phyloP scores from a whole-genome alignment of 2,888 invertebrate genomes.

The Ethmia dodecea region DNA sequence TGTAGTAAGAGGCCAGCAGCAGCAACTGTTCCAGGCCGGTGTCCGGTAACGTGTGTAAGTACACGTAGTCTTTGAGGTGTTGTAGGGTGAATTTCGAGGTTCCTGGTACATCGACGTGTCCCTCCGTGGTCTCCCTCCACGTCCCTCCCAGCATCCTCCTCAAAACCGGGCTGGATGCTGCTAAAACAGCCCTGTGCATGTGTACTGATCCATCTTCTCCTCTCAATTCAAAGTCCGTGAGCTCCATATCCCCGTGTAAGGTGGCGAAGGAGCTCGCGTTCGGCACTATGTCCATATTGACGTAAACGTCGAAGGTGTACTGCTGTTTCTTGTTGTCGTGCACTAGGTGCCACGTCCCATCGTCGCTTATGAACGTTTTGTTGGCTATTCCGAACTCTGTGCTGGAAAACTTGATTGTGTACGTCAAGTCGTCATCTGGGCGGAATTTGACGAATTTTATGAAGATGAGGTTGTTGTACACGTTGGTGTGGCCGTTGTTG shows the following conservation, averaged over 20 bases:
- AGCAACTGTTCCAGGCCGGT: conserved; percentile 35
- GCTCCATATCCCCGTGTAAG: conserved; percentile 36
- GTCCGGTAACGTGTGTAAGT: conserved; percentile 34
- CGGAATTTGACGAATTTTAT: conserved; percentile 30
- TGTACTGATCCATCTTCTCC: conserved; percentile 41
- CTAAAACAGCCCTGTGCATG: conserved; percentile 38
- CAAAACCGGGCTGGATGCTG: conserved; percentile 41
- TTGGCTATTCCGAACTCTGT: conserved; percentile 24
- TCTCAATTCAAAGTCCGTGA: conserved; percentile 44
- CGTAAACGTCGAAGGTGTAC: conserved; percentile 28
- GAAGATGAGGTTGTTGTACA: conserved; percentile 35
- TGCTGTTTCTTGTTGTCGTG: conserved; percentile 32
- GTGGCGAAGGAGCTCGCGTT: conserved; percentile 29
- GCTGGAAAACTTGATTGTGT: conserved; percentile 31
- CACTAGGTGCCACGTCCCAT: conserved; percentile 40
- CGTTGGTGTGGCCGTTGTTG: conserved; percentile 29
- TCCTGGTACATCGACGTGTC: conserved; percentile 34
- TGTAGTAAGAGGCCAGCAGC: conserved; percentile 37
- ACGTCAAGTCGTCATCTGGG: conserved; percentile 27
- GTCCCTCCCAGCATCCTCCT: conserved; percentile 36
- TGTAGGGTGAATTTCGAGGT: conserved; percentile 35
- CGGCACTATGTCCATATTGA: conserved; percentile 22
- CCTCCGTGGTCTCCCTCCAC: conserved; percentile 40
- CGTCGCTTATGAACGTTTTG: conserved; percentile 34
- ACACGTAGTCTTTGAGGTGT: conserved; percentile 40